phyloP scores from a whole-genome alignment of 2,888 invertebrate genomes.

The Neocrepidodera transversa region DNA sequence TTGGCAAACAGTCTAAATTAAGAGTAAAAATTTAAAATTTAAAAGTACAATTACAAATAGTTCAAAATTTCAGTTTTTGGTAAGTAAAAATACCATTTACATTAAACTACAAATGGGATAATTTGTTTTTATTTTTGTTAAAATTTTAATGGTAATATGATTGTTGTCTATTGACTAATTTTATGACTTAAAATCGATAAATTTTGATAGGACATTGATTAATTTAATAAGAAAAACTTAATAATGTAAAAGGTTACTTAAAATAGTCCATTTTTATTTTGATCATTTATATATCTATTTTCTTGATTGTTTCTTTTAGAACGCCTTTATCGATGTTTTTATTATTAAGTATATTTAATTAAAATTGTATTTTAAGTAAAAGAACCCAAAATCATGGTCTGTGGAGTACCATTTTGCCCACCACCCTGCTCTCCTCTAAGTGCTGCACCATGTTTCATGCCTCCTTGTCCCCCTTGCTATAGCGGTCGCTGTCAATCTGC shows the following conservation, averaged over 20 bases:
- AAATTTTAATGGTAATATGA: no score
- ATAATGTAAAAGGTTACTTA: no score
- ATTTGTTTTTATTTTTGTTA: no score
- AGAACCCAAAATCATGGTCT: neutral
- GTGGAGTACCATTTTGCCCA: neutral
- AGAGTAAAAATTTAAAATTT: neutral
- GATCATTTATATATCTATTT: no score
- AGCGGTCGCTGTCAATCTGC: neutral
- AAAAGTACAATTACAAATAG: neutral
- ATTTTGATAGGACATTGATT: no score
- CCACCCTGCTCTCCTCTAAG: neutral
- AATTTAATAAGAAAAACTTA: no score
- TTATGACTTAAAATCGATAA: no score
- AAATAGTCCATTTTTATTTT: no score
- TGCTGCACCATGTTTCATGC: neutral
- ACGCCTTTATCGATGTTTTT: no score
- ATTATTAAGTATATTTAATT: no score
- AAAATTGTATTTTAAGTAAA: slow-evolving; percentile 11
- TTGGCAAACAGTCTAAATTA: neutral
- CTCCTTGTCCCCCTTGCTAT: neutral
- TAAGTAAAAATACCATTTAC: neutral
- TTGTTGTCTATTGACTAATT: no score
- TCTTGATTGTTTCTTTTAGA: no score
- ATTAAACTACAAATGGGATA: neutral
- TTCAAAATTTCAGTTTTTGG: slow-evolving; percentile 6